Conservation (phyloP, 1,140 invertebrate species). For the Pachyrhynchus sulphureomaculatus region DNA sequence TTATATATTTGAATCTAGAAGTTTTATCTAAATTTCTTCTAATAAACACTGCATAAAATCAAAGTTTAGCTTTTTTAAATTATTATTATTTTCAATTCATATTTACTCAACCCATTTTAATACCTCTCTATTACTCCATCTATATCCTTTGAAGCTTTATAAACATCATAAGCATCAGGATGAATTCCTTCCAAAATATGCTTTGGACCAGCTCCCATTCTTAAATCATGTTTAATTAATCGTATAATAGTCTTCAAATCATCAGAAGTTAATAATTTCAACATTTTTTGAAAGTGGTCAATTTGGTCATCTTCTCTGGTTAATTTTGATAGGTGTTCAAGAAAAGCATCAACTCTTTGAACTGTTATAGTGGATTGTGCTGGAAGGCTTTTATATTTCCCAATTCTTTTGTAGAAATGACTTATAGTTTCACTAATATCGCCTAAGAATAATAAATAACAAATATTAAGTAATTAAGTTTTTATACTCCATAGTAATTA, state of each 20-base stretch:
- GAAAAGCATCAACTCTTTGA: conserved; percentile 75
- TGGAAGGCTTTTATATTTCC: conserved; percentile 57
- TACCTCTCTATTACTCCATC: conserved; percentile 30
- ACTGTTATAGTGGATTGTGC: conserved; percentile 72
- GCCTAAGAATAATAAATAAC: conserved; percentile 45
- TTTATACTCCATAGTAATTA: no score
- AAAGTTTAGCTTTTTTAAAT: no score
- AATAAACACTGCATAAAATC: no score
- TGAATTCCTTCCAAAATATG: conserved; percentile 86
- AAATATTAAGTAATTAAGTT: no score
- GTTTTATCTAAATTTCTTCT: no score
- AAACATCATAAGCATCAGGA: conserved; percentile 81
- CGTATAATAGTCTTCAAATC: conserved; percentile 87
- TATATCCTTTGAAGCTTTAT: conserved; percentile 82
- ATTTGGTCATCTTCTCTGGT: conserved; percentile 89
- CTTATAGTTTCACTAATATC: conserved; percentile 88
- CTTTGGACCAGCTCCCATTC: conserved; percentile 90
- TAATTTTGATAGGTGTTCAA: conserved; percentile 70
- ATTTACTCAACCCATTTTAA: no score
- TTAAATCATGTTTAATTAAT: conserved; percentile 86
- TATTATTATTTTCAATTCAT: no score
- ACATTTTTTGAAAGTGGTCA: conserved; percentile 70
- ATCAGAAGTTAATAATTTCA: conserved; percentile 75
- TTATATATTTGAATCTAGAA: no score
- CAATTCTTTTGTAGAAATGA: conserved; percentile 74